These are phyloP conservation scores for Babylonia areolata DNA, from an alignment of 1,140 invertebrate species.

Conservation along the genomic window DNA sequence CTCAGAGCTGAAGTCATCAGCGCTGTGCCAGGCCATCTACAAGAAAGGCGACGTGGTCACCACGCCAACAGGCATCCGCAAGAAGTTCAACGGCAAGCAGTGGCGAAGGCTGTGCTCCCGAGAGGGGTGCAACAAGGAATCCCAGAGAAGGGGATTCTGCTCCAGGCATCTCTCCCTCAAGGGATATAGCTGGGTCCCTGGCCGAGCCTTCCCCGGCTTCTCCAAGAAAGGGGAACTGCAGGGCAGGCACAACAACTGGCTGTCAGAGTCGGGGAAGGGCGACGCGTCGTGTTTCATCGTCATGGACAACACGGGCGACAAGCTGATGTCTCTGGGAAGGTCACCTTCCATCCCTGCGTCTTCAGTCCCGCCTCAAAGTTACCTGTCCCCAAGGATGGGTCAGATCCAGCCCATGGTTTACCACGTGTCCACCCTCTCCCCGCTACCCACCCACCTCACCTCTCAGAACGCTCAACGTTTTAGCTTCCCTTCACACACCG, in stretches of 20 bases:
- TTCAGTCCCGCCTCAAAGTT: constrained; percentile 82
- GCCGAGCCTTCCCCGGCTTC: constrained; percentile 60
- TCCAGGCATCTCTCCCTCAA: constrained; percentile 95
- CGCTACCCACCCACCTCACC: constrained; percentile 71
- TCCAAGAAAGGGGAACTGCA: constrained; percentile 70
- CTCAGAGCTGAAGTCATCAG: constrained; percentile 68
- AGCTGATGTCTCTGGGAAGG: constrained; percentile 94
- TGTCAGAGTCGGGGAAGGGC: constrained; percentile 90
- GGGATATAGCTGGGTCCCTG: constrained; percentile 78
- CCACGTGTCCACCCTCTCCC: constrained; percentile 68
- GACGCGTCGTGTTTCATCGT: constrained; percentile 82
- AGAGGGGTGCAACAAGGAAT: constrained; percentile 98
- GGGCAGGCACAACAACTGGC: constrained; percentile 83
- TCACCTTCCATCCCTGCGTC: constrained; percentile 79
- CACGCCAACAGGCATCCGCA: constrained; percentile 95
- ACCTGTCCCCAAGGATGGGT: constrained; percentile 51
- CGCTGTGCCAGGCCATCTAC: constrained; percentile 84
- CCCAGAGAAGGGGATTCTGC: constrained; percentile 95
- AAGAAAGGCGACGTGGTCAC: constrained; percentile 99
- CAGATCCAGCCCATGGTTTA: constrained; percentile 53
- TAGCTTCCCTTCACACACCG: constrained; percentile 63
- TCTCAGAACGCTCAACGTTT: constrained; percentile 59
- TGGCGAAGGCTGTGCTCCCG: constrained; percentile 97
- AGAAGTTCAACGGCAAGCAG: constrained; percentile 99
- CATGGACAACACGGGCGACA: constrained; percentile 94